Conservation (phyloP, 2,888 invertebrate species). For the Dicycla oo region DNA sequence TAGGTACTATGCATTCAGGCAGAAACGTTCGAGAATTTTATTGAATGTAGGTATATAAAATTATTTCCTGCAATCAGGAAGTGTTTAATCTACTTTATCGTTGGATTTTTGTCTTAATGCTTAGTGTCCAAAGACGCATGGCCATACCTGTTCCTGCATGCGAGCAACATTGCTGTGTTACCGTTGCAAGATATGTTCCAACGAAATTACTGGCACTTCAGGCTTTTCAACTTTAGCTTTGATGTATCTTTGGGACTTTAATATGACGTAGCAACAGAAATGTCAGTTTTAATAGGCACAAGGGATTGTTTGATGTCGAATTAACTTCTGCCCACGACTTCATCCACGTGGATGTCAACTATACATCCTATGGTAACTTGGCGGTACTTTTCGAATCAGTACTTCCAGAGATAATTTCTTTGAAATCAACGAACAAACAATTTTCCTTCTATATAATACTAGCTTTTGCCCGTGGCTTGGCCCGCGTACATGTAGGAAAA, state of each 20-base stretch:
- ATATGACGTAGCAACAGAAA: background rate
- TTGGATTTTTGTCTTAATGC: background rate
- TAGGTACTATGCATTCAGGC: background rate
- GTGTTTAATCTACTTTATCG: background rate
- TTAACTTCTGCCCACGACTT: background rate
- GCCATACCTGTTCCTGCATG: background rate
- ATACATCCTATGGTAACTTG: background rate
- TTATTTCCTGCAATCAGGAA: too few relatives aligned
- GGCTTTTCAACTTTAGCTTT: background rate
- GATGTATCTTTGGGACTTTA: background rate
- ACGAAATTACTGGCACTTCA: too few relatives aligned
- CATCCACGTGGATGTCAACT: background rate
- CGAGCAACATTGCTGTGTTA: background rate
- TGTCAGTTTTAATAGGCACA: background rate
- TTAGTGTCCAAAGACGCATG: background rate
- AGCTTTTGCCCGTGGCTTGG: too few relatives aligned
- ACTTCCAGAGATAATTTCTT: background rate
- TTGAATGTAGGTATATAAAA: background rate
- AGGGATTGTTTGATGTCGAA: background rate
- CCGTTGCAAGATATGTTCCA: background rate
- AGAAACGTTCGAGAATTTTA: background rate
- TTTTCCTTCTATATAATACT: too few relatives aligned
- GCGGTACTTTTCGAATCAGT: background rate
- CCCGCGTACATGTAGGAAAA: too few relatives aligned
- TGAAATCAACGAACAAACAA: background rate